These are phyloP conservation scores for Dolichallabes microphthalmus DNA, from an alignment of 2,113 vertebrate genomes.

Conservation along the genomic window DNA sequence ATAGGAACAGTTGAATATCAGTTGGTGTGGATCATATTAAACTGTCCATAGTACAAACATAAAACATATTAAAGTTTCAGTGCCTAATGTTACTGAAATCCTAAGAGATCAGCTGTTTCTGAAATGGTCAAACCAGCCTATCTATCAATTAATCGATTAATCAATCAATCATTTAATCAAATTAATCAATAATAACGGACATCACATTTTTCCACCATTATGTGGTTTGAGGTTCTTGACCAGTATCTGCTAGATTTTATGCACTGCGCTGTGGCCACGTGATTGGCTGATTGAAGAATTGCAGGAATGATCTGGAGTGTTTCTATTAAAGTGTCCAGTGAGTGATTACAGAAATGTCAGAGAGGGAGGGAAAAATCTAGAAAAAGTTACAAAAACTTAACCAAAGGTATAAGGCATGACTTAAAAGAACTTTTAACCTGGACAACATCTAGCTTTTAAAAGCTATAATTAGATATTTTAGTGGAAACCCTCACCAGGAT, in stretches of 20 bases:
- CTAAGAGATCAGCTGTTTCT: background rate
- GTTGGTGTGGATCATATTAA: background rate
- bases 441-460: background rate
- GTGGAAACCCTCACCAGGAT: conserved; percentile 81
- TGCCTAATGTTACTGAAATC: background rate
- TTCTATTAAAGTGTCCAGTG: background rate
- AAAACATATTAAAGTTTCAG: background rate
- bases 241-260: background rate
- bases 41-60: background rate
- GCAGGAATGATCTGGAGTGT: background rate
- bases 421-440: background rate
- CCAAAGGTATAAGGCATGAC: background rate
- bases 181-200: background rate
- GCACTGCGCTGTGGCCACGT: background rate
- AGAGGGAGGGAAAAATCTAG: background rate
- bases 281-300: background rate
- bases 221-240: background rate
- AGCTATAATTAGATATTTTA: background rate
- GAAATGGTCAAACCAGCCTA: background rate
- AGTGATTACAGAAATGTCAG: background rate
- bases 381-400: background rate
- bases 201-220: background rate
- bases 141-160: too few relatives aligned
- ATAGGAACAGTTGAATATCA: background rate
- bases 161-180: too few relatives aligned